Percentiles rank a stretch among this genome's conserved stretches.
Conservation (phyloP, 1,140 invertebrate genomes). For the Dryas iulia region DNA sequence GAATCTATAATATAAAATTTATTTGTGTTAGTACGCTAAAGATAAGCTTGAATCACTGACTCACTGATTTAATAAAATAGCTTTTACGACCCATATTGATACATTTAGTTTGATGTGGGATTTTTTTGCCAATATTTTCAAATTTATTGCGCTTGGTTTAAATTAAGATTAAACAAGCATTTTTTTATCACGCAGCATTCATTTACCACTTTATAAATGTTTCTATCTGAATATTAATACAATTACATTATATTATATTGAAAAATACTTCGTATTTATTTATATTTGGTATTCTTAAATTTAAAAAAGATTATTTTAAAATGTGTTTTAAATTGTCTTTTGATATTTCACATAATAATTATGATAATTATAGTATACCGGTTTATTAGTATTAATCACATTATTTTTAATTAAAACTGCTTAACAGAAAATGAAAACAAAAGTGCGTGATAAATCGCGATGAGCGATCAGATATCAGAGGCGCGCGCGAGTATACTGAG, state of each 20-base stretch:
- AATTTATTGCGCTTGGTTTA: background rate
- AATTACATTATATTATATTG: no score
- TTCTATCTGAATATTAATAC: background rate
- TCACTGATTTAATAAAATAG: conserved; percentile 17
- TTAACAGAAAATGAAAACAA: background rate
- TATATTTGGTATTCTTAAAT: background rate
- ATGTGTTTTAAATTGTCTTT: background rate
- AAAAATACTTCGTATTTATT: no score
- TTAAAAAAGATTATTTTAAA: background rate
- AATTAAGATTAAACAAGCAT: background rate
- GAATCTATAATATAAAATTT: conserved; percentile 5
- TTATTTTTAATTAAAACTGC: background rate
- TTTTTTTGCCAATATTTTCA: background rate
- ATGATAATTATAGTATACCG: background rate
- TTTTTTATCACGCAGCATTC: background rate
- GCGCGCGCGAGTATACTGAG: conserved; percentile 6
- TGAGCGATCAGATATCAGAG: background rate
- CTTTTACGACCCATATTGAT: background rate
- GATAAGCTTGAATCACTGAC: conserved; percentile 19
- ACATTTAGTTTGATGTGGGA: background rate
- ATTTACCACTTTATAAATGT: no score
- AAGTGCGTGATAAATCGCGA: background rate
- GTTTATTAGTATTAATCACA: background rate
- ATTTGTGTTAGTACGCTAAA: conserved; percentile 17
- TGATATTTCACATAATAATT: background rate